Evolutionary conservation across 2,113 vertebrate genomes (phyloP), one percentile per base, ranked within the genome.

Genomic region (Sporophila hypoxantha): DNA sequence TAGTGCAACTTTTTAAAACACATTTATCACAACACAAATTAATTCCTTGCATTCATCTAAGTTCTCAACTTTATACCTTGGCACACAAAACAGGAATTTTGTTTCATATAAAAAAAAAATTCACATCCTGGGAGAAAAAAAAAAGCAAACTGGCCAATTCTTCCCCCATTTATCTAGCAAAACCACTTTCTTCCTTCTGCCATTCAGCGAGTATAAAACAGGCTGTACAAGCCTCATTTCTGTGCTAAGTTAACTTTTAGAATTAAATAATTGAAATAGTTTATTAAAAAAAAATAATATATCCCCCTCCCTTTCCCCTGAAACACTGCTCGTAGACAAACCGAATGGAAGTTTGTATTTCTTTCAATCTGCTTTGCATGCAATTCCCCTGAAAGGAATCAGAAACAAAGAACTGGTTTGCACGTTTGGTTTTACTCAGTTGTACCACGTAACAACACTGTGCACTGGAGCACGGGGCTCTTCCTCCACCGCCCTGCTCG

Each of bases 1-100:
- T 98, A 99, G 98, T 99, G 98, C 99, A 99, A 99, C 97, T 97
- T 98, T 96, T 95, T 56, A 98, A 96, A 97, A 97, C 96, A 98
- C 93, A 95, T 93, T 92, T 95, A 94, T 94, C 96, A 97, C 97
- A 97, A 97, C 95, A 97, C 92, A 93, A 95, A 97, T 97, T 94
- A 95, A 93, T 91, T 95, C 94, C 95, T 97, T 95, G 96, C 96
- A 96, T 97, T 97, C 96, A 93, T 94, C 96, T 97, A 96, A 96
- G 93, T 85, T 94, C 82, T 95, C 92, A 92, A 94, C 94, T 94
- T 92, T 96, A 97, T 97, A 98, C 96, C 98, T 98, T 99, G 98
- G 98, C 98, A 99, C 98, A 98, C 97, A 96, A 97, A 98, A 98
- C 96, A 97, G 96, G 96, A 97, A 97, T 98, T 97, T 91, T 64